A percentile compares a stretch with the other conserved stretches of the same genome.
Evolutionary conservation across 1,140 invertebrate genomes (phyloP).

Genomic region (Sycobia sp.): DNA sequence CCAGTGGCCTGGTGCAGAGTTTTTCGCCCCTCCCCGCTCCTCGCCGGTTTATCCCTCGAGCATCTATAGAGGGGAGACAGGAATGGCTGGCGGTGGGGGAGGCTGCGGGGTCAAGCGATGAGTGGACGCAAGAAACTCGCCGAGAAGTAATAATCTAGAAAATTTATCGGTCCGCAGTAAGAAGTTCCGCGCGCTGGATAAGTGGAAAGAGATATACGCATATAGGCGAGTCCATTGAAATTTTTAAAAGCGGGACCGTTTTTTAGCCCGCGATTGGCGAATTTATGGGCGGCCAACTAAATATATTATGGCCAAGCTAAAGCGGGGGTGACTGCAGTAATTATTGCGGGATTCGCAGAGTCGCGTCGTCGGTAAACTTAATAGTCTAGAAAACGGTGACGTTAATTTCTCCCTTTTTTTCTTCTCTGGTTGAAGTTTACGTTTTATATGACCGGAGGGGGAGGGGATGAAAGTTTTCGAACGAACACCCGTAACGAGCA

Average conservation of each 20-base stretch:
- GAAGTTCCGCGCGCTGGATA: background rate
- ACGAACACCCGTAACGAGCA: no score
- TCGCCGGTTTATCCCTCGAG: background rate
- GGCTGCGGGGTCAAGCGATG: background rate
- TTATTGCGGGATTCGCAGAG: no score
- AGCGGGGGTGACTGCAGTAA: no score
- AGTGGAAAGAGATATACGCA: background rate
- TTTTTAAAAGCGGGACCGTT: slow-evolving; percentile 3
- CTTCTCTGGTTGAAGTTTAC: no score
- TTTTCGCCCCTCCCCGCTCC: background rate
- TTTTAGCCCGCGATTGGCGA: background rate
- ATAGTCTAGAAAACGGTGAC: no score
- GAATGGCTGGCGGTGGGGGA: background rate
- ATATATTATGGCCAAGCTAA: no score
- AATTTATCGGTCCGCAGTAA: background rate
- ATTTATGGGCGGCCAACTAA: background rate
- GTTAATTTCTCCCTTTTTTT: no score
- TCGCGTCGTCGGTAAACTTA: no score
- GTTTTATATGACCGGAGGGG: no score
- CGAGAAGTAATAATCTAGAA: slow-evolving; percentile 16
- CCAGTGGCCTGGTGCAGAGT: no score
- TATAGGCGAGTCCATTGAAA: slow-evolving; percentile 8
- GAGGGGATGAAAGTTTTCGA: no score
- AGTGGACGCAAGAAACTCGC: background rate
- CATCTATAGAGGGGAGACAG: no score